A percentile compares a stretch with the other conserved stretches of the same genome.
Conservation (phyloP, 2,797 vertebrate species). For the Lacerta viridis region DNA sequence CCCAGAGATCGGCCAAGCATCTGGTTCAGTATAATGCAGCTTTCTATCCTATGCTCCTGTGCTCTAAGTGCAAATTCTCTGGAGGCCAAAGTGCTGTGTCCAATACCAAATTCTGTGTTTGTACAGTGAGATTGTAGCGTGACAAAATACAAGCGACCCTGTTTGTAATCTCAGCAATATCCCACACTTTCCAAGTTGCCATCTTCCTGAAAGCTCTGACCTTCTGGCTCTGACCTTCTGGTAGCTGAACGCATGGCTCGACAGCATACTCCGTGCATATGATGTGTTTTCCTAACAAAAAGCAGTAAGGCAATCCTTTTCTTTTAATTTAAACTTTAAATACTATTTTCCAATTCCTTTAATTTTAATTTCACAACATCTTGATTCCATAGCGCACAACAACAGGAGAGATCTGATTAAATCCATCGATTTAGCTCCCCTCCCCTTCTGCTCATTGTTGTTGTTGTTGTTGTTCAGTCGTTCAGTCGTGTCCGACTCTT, state of each 20-base stretch:
- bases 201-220: neutral
- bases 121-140: neutral
- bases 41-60: neutral
- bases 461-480: no score
- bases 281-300: neutral
- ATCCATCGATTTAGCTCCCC: no score
- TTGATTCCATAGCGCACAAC: neutral
- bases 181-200: neutral
- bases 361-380: neutral
- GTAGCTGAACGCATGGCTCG: neutral
- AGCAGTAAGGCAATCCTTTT: neutral
- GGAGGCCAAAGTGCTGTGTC: neutral
- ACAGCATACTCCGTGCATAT: neutral
- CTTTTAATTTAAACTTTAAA: neutral
- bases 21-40: neutral
- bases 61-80: neutral
- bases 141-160: neutral
- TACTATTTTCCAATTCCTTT: neutral
- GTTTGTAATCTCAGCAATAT: neutral
- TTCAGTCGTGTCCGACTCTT: no score
- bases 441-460: no score
- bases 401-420: neutral
- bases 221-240: no score
- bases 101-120: neutral
- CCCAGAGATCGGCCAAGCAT: neutral